Evolutionary conservation across 2,113 vertebrate species (phyloP), one percentile per base, ranked within the genome.

Genomic region (Mobula hypostoma): DNA sequence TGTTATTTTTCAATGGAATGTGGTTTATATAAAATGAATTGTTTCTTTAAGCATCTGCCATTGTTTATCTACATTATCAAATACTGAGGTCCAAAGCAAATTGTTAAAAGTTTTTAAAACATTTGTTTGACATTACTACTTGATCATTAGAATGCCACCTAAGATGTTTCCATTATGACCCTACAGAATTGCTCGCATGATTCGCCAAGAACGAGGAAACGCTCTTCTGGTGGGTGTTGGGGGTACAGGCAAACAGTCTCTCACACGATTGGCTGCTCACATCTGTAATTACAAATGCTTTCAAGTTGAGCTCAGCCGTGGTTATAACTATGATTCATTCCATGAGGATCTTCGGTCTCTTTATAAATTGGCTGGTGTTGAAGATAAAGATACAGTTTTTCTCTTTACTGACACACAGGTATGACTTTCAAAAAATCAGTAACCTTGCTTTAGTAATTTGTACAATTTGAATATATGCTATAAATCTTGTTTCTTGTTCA

Each of bases 351-450:
- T 98, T 94, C 97, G 98, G 72, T 97, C 96, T 94, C 95, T 98
- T 3, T 98, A 97, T 95, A 98, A 96, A 96, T 96, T 98, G 97
- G 98, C 98, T 21, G 98, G 98, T 0, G 95, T 98, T 6, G 97
- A 98, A 40, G 97, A 97, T 92, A 97, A 95, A 94, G 96, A 98
- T 94, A 98, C 97, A 96, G 98, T 98, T 94, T 98, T 98, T 95
- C 98, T 98, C 87, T 98, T 98, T 95, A 98, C 98, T 0, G 98
- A 98, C 94, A 98, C 97, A 40, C 98, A 98, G 98, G 98, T 98
- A 95, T 76, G 48, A 17, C 2, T 70, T 90, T 93, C 48, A 27
- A 29, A 93, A 72, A 40, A 40, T 40, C n/a, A 92, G 17, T 90
- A 27, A 94, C 19, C 6, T 72, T 82, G 68, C 74, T 56, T 92